These are phyloP conservation scores for Uropetala carovei DNA, from an alignment of 2,888 invertebrate genomes.

Conservation along the genomic window DNA sequence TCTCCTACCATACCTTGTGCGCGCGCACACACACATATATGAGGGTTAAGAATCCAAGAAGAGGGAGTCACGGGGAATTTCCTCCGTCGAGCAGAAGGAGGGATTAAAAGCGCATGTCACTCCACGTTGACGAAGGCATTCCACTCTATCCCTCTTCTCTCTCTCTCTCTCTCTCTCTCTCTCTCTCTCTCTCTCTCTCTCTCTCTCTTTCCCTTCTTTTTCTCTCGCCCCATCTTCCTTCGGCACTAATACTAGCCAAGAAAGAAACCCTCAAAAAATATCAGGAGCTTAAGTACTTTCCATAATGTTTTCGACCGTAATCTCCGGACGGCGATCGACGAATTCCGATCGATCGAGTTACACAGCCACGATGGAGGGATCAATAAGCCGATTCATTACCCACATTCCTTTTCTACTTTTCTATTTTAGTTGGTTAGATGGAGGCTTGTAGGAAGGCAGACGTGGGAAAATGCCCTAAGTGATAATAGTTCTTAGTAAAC, in stretches of 20 bases:
- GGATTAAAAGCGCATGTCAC: constrained; percentile 22
- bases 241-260: no score
- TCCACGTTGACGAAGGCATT: constrained; percentile 31
- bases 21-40: neutral
- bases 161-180: no score
- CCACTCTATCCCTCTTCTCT: neutral
- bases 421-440: neutral
- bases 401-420: neutral
- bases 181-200: no score
- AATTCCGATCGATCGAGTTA: constrained; percentile 56
- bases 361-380: neutral
- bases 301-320: constrained; percentile 5
- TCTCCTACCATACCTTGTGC: neutral
- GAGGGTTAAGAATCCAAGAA: neutral
- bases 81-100: constrained; percentile 15
- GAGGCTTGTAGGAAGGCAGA: neutral
- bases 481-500: neutral
- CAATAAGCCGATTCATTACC: constrained; percentile 18
- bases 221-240: neutral
- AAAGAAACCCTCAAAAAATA: neutral
- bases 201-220: no score
- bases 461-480: neutral
- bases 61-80: constrained; percentile 17
- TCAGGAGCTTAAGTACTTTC: constrained; percentile 32
- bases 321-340: constrained; percentile 25